Conservation (phyloP, 2,797 vertebrate species). For the Lophotriccus pileatus region DNA sequence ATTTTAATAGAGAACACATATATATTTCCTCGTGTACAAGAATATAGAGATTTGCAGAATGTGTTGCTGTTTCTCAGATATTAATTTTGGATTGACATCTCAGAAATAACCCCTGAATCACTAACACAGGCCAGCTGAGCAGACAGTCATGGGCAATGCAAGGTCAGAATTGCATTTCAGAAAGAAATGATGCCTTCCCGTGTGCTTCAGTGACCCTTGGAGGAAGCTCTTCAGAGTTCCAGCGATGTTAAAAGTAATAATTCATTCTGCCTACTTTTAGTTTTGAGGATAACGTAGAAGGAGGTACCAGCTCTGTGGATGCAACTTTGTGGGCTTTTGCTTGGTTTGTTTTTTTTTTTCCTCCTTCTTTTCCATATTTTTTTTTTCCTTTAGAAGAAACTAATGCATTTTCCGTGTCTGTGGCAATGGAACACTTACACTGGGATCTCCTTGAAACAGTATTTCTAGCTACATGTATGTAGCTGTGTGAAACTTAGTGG, state of each 20-base stretch:
- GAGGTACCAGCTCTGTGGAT: not conserved
- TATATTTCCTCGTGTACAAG: not conserved
- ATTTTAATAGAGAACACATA: not conserved
- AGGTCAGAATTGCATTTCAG: not conserved
- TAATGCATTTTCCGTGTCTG: slow-evolving; percentile 55
- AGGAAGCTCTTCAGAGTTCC: not conserved
- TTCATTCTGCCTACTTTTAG: not conserved
- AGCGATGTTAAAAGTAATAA: not conserved
- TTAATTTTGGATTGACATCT: not conserved
- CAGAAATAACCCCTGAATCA: not conserved
- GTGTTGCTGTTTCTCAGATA: not conserved
- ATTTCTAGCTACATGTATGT: not conserved
- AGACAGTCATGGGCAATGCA: not conserved
- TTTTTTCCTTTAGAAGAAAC: not conserved
- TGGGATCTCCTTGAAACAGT: not conserved
- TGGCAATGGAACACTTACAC: not conserved
- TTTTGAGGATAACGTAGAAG: not conserved
- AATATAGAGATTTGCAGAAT: not conserved
- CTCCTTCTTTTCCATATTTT: not conserved
- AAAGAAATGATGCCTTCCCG: not conserved
- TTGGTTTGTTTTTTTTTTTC: not conserved
- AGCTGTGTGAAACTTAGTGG: slow-evolving; percentile 11
- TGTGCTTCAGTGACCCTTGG: not conserved
- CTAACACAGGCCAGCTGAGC: not conserved
- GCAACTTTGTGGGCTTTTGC: not conserved